phyloP scores from a whole-genome alignment of 2,113 vertebrate species.

The Oplegnathus fasciatus region DNA sequence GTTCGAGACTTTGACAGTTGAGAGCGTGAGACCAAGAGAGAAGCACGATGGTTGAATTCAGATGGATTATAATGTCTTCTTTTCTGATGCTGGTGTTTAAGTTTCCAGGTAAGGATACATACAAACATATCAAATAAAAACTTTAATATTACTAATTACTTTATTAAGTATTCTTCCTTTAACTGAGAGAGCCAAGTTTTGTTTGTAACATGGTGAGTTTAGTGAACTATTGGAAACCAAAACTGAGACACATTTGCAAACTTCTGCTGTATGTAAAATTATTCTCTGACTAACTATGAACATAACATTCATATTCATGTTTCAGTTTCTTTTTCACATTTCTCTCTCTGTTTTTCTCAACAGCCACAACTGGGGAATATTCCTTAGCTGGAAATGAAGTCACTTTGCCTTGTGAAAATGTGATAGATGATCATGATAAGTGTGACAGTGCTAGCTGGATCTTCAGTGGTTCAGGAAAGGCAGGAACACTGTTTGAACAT shows the following conservation, averaged over 20 bases:
- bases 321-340: not conserved
- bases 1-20: not conserved
- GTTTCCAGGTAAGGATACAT: constrained; percentile 18
- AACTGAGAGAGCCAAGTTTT: not conserved
- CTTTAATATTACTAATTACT: not conserved
- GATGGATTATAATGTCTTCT: not conserved
- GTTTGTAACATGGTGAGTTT: not conserved
- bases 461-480: rapidly evolving
- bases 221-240: not conserved
- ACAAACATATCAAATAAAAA: not conserved
- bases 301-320: not conserved
- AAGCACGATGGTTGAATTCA: not conserved
- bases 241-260: not conserved
- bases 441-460: not conserved
- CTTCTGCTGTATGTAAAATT: not conserved
- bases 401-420: not conserved
- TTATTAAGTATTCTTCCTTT: not conserved
- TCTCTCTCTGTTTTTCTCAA: not conserved
- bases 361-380: not conserved
- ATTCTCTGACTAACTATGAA: not conserved
- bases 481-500: not conserved
- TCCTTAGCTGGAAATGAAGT: not conserved
- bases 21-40: not conserved
- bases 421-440: not conserved
- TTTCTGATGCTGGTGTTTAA: constrained; percentile 2